Base-by-base conservation (phyloP, 2,797 vertebrate genomes). In the Sebastes reedi region DNA sequence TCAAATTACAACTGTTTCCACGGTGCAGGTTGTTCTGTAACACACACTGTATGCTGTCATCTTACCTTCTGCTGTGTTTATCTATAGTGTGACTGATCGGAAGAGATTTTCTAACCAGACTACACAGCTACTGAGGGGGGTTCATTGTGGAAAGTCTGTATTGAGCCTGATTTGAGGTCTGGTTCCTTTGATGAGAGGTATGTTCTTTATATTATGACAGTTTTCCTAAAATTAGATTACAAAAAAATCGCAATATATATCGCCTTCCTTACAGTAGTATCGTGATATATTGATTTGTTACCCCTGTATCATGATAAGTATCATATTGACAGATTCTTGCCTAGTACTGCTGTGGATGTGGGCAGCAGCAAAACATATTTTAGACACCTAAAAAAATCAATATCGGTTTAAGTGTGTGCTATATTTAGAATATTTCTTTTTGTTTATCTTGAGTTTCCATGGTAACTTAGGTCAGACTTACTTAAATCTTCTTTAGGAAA, bases 1-100 rank as follows among this genome's bases (percentile, higher is more conserved):
- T 75, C 67, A 85, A 81, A 91, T 91, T 80, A 84, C 84, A 86
- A 77, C 60, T 4, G 84, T 68, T 88, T 81, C 79, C 82, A 16
- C 9, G 4, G 78, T 30, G 76, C 24, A n/a, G 20, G 52, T n/a
- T 9, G 42, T 75, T 75, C 60, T 20, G 6, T 20, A 27, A 46
- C 64, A 82, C 72, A 27, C 66, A 1, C 34, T 6, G 56, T 20
- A 29, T 6, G 14, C 71, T 32, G 65, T 58, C 66, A 59, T 69
- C 61, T 36, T 24, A 62, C 39, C 60, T 5, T n/a, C 71, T 8
- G 58, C 34, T 66, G 69, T 56, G 80, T 77, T 80, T 79, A 76
- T 67, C 36, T 74, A 34, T 0, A 27, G 24, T 25, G 64, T 8
- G 24, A 78, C 34, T 36, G 65, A 64, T 73, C 72, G 7, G 11